phyloP scores from a whole-genome alignment of 2,113 vertebrate genomes.

The Irena cyanogastra region DNA sequence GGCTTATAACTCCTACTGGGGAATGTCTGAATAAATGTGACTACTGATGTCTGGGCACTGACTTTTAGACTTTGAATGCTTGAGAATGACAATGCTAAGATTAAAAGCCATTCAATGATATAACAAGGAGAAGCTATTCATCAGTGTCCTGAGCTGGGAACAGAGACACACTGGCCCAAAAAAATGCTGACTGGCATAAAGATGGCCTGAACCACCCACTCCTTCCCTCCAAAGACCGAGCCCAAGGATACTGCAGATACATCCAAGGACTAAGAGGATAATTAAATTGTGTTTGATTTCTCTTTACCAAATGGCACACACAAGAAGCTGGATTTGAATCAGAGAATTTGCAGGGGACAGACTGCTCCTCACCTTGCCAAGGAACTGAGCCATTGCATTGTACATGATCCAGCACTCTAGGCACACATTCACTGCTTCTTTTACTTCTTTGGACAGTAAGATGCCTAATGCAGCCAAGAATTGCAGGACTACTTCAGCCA shows the following conservation, averaged over 20 bases:
- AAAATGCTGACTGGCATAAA: neutral
- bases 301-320: neutral
- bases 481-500: neutral
- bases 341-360: neutral
- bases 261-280: neutral
- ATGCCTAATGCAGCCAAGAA: neutral
- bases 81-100: neutral
- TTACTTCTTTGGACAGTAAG: neutral
- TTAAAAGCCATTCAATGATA: neutral
- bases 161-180: neutral
- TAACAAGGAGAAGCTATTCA: neutral
- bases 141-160: neutral
- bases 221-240: neutral
- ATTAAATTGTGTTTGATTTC: neutral
- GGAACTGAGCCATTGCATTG: neutral
- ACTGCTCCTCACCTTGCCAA: slow-evolving; percentile 12
- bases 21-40: neutral
- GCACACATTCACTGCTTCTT: neutral
- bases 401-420: neutral
- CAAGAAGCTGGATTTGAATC: neutral
- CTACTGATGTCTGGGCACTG: neutral
- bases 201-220: neutral
- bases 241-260: neutral
- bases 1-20: neutral
- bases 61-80: neutral